Evolutionary conservation across 2,113 vertebrate genomes (phyloP).

Genomic region (Stictonetta naevosa): DNA sequence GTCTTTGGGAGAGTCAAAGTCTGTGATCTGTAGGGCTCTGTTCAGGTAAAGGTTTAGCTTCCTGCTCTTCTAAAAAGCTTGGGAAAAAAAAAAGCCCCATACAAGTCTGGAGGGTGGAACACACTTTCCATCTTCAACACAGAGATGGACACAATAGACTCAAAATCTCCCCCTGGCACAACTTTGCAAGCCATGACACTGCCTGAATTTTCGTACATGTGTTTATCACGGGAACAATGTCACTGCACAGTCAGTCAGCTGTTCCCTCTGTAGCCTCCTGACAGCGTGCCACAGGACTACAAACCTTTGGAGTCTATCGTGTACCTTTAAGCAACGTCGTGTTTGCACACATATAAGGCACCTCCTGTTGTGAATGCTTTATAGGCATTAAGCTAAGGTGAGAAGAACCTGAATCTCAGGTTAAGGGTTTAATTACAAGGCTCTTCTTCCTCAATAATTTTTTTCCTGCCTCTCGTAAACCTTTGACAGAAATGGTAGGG

Average conservation of each 20-base stretch:
- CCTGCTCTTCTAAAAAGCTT: not conserved
- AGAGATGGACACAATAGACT: not conserved
- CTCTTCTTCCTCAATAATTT: not conserved
- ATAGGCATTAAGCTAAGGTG: not conserved
- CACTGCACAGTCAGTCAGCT: not conserved
- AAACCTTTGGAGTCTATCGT: not conserved
- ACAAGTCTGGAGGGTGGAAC: not conserved
- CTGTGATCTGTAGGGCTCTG: not conserved
- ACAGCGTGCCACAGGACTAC: not conserved
- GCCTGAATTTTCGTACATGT: not conserved
- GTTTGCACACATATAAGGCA: conserved; percentile 19
- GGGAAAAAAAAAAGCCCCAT: not conserved
- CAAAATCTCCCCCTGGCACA: not conserved
- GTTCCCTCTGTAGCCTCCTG: not conserved
- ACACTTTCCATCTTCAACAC: not conserved
- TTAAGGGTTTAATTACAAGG: conserved; percentile 33
- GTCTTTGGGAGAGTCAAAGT: not conserved
- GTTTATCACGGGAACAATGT: not conserved
- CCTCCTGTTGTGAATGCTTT: conserved; percentile 1
- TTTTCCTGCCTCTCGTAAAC: not conserved
- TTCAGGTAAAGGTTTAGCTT: not conserved
- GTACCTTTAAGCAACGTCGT: not conserved
- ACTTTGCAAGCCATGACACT: not conserved
- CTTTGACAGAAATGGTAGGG: not conserved
- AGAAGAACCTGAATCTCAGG: conserved; percentile 56